A percentile compares a stretch with the other conserved stretches of the same genome.
Conservation (phyloP, 2,113 vertebrate genomes). For the Trichomycterus rosablanca region DNA sequence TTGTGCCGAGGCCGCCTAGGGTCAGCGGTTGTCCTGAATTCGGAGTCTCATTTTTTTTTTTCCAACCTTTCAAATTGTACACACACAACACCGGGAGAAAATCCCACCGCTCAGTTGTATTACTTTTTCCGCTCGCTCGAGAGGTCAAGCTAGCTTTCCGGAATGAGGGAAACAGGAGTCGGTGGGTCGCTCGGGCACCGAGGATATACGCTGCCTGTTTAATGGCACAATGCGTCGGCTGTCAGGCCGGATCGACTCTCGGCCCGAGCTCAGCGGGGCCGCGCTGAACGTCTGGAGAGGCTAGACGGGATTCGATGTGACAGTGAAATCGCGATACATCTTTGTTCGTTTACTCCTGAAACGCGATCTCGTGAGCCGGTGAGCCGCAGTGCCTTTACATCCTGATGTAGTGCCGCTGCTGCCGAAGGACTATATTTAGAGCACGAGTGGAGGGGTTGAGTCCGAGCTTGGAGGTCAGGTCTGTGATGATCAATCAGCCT, state of each 20-base stretch:
- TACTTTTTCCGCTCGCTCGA: constrained; percentile 13
- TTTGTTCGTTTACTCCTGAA: constrained; percentile 27
- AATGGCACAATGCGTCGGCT: not conserved
- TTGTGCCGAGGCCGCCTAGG: constrained; percentile 59
- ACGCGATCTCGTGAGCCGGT: constrained; percentile 19
- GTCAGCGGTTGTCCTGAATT: constrained; percentile 59
- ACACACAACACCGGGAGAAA: constrained; percentile 1
- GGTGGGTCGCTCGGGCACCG: constrained; percentile 1
- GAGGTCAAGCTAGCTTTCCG: constrained; percentile 14
- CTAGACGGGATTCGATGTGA: constrained; percentile 18
- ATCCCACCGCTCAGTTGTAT: constrained; percentile 4
- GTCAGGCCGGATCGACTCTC: constrained; percentile 5
- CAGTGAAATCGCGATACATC: constrained; percentile 20
- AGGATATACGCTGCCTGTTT: constrained; percentile 27
- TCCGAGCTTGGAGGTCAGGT: constrained; percentile 61
- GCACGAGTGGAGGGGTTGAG: constrained; percentile 39
- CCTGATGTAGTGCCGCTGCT: constrained; percentile 40
- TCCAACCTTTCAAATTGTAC: constrained; percentile 3
- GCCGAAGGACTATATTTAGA: constrained; percentile 60
- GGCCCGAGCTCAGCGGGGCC: constrained; percentile 1
- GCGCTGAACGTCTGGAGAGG: constrained; percentile 8
- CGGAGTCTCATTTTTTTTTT: constrained; percentile 23
- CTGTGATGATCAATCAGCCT: constrained; percentile 65
- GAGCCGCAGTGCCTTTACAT: constrained; percentile 28
- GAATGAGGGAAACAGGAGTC: constrained; percentile 14